Evolutionary conservation across 2,888 invertebrate species (phyloP).

Genomic region (Ecliptopera silaceata): DNA sequence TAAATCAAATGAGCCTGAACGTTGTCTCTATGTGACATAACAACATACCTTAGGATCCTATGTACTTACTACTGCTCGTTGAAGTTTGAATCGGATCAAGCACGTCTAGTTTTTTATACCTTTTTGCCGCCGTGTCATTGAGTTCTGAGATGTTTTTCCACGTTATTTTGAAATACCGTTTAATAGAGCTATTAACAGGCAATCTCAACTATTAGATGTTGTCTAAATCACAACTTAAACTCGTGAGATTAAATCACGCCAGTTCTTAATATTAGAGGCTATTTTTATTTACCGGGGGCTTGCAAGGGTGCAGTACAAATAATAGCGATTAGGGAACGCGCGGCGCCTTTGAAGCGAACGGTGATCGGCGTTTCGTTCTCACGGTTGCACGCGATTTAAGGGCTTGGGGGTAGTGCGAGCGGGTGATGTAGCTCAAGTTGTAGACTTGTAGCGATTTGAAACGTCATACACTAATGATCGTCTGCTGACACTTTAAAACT

Average conservation of each 20-base stretch:
- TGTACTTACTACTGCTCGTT: too few relatives aligned
- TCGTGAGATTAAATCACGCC: conserved; percentile 20
- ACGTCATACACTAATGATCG: too few relatives aligned
- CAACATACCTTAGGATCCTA: too few relatives aligned
- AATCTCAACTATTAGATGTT: conserved; percentile 1
- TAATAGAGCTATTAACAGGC: not conserved
- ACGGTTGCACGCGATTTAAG: conserved; percentile 44
- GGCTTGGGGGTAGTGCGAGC: conserved; percentile 22
- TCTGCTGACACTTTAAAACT: too few relatives aligned
- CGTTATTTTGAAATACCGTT: too few relatives aligned
- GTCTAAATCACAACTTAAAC: conserved; percentile 20
- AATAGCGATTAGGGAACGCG: conserved; percentile 56
- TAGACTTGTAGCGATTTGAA: not conserved
- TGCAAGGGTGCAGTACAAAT: conserved; percentile 55
- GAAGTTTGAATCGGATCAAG: too few relatives aligned
- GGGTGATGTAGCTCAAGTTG: conserved; percentile 5
- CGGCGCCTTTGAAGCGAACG: conserved; percentile 58
- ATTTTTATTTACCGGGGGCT: conserved; percentile 28
- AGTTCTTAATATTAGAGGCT: conserved; percentile 19
- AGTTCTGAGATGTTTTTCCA: not conserved
- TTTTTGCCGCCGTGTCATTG: too few relatives aligned
- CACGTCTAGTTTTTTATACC: too few relatives aligned
- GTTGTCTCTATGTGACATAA: too few relatives aligned
- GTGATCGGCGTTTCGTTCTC: conserved; percentile 49
- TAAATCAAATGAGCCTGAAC: too few relatives aligned